Conservation (phyloP, 2,797 vertebrate species). For the Mareca penelope region DNA sequence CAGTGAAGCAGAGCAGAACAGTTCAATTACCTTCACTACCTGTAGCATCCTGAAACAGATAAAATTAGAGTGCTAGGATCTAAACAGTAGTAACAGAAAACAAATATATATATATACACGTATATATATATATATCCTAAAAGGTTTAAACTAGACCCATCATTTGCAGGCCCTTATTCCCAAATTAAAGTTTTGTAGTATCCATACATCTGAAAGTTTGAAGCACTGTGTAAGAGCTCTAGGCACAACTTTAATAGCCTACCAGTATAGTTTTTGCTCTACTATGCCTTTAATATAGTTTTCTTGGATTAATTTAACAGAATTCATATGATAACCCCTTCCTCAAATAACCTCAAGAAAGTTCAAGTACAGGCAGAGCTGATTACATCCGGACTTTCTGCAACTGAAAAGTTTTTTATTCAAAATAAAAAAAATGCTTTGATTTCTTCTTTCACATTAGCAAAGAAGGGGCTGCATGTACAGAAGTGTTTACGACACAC, state of each 20-base stretch:
- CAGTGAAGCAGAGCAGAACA: background rate
- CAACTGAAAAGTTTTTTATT: background rate
- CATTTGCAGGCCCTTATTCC: background rate
- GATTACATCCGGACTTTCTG: background rate
- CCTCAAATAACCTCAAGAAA: background rate
- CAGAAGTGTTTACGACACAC: background rate
- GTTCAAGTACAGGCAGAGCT: background rate
- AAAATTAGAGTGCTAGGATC: background rate
- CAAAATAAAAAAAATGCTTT: accelerated
- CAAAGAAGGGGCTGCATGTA: background rate
- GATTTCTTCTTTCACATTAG: background rate
- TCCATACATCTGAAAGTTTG: background rate
- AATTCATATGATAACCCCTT: background rate
- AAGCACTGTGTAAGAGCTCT: background rate
- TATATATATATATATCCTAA: background rate
- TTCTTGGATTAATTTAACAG: background rate
- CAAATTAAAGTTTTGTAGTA: background rate
- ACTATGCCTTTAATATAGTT: background rate
- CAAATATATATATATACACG: background rate
- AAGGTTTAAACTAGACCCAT: background rate
- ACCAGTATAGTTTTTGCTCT: background rate
- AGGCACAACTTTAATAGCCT: background rate
- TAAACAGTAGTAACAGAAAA: background rate
- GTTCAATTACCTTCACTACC: background rate
- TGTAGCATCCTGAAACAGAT: background rate